A percentile compares a stretch with the other conserved stretches of the same genome.
These are phyloP conservation scores for Papilio machaon DNA, from an alignment of 1,140 invertebrate genomes.

Conservation along the genomic window DNA sequence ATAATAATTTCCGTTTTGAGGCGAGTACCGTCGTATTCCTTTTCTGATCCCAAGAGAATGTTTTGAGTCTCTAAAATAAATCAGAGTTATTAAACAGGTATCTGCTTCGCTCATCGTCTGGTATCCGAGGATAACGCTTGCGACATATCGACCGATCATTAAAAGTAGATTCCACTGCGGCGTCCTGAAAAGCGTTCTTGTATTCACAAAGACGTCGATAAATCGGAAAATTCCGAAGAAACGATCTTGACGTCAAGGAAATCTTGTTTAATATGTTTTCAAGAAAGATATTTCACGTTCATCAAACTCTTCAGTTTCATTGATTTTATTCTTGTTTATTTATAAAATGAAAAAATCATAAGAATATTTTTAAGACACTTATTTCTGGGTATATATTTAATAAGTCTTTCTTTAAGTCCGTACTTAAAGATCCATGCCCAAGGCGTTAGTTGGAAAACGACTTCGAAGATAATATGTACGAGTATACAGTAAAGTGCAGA, in stretches of 20 bases:
- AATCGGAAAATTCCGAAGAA: constrained; percentile 16
- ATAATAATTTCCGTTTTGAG: too few species aligned
- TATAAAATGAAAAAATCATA: too few species aligned
- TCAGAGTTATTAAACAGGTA: background rate
- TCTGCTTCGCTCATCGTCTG: constrained; percentile 5
- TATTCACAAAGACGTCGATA: constrained; percentile 21
- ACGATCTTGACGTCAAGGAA: constrained; percentile 4
- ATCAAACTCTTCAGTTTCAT: background rate
- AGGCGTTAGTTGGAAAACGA: background rate
- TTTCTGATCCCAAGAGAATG: background rate
- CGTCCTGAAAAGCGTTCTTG: constrained; percentile 24
- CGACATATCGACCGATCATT: constrained; percentile 24
- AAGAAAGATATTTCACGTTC: background rate
- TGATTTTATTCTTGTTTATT: background rate
- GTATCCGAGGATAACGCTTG: constrained; percentile 19
- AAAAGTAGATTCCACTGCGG: constrained; percentile 22
- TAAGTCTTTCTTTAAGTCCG: background rate
- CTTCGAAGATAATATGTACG: background rate
- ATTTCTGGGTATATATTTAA: background rate
- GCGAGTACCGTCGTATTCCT: background rate
- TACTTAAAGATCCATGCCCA: background rate
- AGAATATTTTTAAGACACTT: too few species aligned
- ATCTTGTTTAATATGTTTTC: constrained; percentile 1
- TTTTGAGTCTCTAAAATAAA: background rate
- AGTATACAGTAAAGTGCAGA: background rate